Evolutionary conservation across 2,113 vertebrate species (phyloP).

Genomic region (Nothoprocta pentlandii): DNA sequence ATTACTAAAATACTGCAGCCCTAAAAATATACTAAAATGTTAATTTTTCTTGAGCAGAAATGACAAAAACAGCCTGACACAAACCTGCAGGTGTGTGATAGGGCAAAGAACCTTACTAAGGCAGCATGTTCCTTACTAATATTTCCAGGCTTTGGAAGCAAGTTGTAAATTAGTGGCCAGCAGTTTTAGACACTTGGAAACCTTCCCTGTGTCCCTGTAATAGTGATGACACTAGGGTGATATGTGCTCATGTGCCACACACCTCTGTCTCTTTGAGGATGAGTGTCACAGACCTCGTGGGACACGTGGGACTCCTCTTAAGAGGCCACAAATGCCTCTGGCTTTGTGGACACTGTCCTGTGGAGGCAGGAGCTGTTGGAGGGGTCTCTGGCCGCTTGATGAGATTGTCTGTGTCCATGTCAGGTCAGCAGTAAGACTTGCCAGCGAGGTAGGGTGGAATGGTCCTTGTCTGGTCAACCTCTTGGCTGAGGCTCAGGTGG

Average conservation of each 20-base stretch:
- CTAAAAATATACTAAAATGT: not conserved
- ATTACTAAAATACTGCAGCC: not conserved
- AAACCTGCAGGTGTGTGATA: not conserved
- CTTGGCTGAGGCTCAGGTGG: not conserved
- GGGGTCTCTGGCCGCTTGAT: not conserved
- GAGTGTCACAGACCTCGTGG: not conserved
- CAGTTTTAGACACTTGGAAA: not conserved
- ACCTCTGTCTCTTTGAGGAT: not conserved
- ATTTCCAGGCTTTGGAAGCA: not conserved
- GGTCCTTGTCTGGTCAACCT: not conserved
- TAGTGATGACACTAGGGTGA: not conserved
- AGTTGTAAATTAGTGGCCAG: not conserved
- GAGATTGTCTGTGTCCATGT: rapidly evolving
- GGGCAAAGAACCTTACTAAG: not conserved
- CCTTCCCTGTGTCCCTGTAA: not conserved
- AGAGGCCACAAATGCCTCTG: not conserved
- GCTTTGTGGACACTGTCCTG: not conserved
- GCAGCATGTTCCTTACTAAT: not conserved
- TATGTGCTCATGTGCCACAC: rapidly evolving
- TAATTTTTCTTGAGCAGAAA: slow-evolving; percentile 29
- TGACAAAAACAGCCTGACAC: not conserved
- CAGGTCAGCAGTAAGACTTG: not conserved
- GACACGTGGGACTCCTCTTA: not conserved
- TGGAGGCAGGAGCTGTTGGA: not conserved
- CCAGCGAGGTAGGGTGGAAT: not conserved